These are phyloP conservation scores for Pipra filicauda DNA, from an alignment of 2,113 vertebrate species.

Conservation along the genomic window DNA sequence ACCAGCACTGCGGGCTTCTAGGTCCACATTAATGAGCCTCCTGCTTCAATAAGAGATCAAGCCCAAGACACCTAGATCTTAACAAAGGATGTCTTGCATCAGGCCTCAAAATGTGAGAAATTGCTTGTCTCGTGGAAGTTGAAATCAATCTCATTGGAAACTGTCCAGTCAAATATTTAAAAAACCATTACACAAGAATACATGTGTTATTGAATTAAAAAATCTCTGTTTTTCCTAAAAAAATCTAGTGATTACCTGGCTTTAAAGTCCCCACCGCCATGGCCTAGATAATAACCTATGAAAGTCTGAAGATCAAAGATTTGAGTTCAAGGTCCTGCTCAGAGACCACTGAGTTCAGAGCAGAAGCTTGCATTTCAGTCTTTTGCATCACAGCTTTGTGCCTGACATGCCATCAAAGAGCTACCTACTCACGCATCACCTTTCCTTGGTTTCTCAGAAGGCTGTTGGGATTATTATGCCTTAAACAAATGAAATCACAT, in stretches of 20 bases:
- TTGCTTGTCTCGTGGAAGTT: neutral
- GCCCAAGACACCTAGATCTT: neutral
- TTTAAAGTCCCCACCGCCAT: neutral
- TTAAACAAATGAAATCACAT: neutral
- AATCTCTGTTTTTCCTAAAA: neutral
- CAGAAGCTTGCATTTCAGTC: neutral
- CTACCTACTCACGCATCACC: rapidly evolving
- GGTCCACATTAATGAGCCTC: rapidly evolving
- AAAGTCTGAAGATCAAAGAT: neutral
- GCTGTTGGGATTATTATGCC: neutral
- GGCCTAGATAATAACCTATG: neutral
- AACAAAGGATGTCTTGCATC: neutral
- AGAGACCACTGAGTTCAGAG: neutral
- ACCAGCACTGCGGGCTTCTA: neutral
- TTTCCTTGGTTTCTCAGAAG: neutral
- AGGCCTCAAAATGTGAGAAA: neutral
- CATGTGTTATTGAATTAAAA: neutral
- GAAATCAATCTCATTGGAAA: neutral
- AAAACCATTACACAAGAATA: neutral
- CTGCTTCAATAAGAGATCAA: neutral
- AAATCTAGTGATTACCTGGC: neutral
- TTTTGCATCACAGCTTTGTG: neutral
- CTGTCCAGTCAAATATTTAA: neutral
- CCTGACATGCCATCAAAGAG: neutral
- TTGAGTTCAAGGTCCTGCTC: neutral